These are phyloP conservation scores for Pseudopodoces humilis DNA, from an alignment of 2,113 vertebrate species.

Conservation along the genomic window DNA sequence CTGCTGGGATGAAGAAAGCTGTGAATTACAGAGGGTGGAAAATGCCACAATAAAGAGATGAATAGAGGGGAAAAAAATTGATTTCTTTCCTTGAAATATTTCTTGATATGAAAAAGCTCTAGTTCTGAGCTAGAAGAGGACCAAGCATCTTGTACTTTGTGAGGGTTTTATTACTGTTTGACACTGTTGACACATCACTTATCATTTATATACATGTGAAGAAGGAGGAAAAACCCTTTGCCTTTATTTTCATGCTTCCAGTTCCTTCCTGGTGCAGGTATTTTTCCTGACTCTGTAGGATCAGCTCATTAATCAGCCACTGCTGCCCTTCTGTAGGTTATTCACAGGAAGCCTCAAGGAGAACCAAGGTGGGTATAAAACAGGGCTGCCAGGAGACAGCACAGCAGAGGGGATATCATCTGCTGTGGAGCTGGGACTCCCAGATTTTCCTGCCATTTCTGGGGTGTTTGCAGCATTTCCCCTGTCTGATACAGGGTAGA, in stretches of 20 bases:
- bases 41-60: neutral
- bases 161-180: neutral
- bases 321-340: neutral
- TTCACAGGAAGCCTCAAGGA: neutral
- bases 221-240: neutral
- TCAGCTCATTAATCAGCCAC: neutral
- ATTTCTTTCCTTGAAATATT: neutral
- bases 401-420: neutral
- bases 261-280: neutral
- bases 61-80: neutral
- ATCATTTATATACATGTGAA: neutral
- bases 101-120: neutral
- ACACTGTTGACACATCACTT: neutral
- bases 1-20: neutral
- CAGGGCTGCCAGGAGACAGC: neutral
- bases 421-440: fast-evolving
- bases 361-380: neutral
- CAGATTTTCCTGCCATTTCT: neutral
- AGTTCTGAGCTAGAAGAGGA: neutral
- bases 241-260: neutral
- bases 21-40: conserved; percentile 13
- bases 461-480: neutral
- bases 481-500: neutral
- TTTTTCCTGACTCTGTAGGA: neutral
- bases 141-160: neutral